These are phyloP conservation scores for Stegastes partitus DNA, from an alignment of 2,113 vertebrate genomes.

Conservation along the genomic window DNA sequence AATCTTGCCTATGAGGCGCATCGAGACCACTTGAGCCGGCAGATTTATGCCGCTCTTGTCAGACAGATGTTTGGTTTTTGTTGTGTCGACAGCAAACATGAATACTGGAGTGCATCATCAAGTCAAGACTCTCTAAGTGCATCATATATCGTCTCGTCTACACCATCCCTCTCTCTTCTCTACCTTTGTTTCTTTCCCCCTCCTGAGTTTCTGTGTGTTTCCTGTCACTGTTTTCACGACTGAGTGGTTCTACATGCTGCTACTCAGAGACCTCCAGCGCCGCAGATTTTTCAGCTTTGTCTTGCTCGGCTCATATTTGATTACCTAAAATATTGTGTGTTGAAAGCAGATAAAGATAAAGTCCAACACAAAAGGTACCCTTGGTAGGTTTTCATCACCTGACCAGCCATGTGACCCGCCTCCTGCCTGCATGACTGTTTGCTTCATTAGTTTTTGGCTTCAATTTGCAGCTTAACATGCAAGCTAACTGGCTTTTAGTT, in stretches of 20 bases:
- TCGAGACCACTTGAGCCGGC: not conserved
- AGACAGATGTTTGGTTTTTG: constrained; percentile 28
- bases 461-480: not conserved
- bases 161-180: not conserved
- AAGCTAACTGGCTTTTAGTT: constrained; percentile 10
- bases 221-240: not conserved
- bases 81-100: constrained; percentile 11
- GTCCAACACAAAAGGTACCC: no score
- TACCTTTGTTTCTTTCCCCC: not conserved
- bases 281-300: not conserved
- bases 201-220: no score
- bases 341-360: not conserved
- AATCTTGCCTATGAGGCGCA: not conserved
- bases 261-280: not conserved
- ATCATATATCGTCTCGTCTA: not conserved
- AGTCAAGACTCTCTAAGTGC: constrained; percentile 2
- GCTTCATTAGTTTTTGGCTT: not conserved
- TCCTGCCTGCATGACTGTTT: not conserved
- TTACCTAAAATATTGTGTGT: not conserved
- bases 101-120: constrained; percentile 22
- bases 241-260: not conserved
- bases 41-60: constrained; percentile 2
- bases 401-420: not conserved
- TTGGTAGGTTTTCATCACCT: not conserved
- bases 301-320: not conserved